Conservation (phyloP, 2,888 invertebrate genomes). For the Sminthurides aquaticus region DNA sequence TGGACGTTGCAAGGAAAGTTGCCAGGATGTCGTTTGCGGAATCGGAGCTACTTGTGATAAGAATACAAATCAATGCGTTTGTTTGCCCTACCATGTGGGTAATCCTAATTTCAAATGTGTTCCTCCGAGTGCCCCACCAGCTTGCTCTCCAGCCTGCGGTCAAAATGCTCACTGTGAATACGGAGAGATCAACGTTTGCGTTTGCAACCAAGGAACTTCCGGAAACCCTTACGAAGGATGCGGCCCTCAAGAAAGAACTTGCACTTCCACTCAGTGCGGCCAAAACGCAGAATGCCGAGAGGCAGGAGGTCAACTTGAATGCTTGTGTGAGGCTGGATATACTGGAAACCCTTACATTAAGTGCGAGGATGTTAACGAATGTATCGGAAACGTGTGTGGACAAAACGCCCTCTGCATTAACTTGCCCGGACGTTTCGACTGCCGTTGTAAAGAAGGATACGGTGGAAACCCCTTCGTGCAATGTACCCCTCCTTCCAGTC, state of each 20-base stretch:
- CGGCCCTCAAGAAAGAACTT: slow-evolving; percentile 61
- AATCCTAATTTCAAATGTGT: slow-evolving; percentile 82
- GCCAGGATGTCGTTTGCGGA: slow-evolving; percentile 78
- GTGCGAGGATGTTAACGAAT: slow-evolving; percentile 76
- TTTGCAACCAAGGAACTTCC: slow-evolving; percentile 71
- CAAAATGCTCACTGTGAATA: slow-evolving; percentile 81
- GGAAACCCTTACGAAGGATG: slow-evolving; percentile 85
- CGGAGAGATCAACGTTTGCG: slow-evolving; percentile 65
- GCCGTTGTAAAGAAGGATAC: slow-evolving; percentile 74
- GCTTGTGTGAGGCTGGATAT: slow-evolving; percentile 73
- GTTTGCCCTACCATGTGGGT: slow-evolving; percentile 78
- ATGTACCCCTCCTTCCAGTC: slow-evolving; percentile 50
- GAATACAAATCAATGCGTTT: slow-evolving; percentile 71
- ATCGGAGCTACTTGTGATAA: slow-evolving; percentile 79
- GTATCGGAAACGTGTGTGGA: slow-evolving; percentile 56
- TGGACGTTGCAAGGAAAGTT: slow-evolving; percentile 79
- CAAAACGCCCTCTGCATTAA: slow-evolving; percentile 80
- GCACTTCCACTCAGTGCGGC: slow-evolving; percentile 67
- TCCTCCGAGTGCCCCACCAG: slow-evolving; percentile 73
- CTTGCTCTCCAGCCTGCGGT: slow-evolving; percentile 72
- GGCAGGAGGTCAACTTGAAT: slow-evolving; percentile 63
- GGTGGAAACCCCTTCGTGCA: slow-evolving; percentile 80
- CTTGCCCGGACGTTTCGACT: slow-evolving; percentile 78
- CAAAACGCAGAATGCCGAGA: slow-evolving; percentile 71
- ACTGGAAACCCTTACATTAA: slow-evolving; percentile 79